These are phyloP conservation scores for Biston betularia DNA, from an alignment of 2,888 invertebrate species.

Conservation along the genomic window DNA sequence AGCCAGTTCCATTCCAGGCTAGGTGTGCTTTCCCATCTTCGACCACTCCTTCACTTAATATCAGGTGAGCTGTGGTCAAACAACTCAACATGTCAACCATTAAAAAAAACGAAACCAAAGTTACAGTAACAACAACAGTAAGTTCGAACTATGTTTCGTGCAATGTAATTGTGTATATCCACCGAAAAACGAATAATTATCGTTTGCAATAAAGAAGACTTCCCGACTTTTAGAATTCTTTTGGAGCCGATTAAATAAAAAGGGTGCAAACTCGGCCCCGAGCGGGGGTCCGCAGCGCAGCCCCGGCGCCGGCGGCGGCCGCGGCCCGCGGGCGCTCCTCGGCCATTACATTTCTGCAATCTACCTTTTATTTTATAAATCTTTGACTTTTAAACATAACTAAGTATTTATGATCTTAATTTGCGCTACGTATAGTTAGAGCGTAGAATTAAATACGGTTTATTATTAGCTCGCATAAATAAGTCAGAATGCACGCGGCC, in stretches of 20 bases:
- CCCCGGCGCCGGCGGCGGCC: background rate
- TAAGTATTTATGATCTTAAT: too few species aligned
- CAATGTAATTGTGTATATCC: background rate
- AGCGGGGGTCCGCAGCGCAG: background rate
- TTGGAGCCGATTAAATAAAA: slow-evolving; percentile 20
- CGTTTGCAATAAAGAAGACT: slow-evolving; percentile 2
- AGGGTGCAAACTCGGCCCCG: slow-evolving; percentile 17
- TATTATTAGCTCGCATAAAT: too few species aligned
- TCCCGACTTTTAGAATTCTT: slow-evolving; percentile 7
- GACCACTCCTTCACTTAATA: too few species aligned
- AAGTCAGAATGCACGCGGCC: too few species aligned
- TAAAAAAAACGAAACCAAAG: too few species aligned
- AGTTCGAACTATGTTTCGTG: background rate
- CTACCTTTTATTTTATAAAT: slow-evolving; percentile 4
- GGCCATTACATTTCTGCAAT: slow-evolving; percentile 8
- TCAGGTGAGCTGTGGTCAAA: too few species aligned
- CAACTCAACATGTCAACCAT: too few species aligned
- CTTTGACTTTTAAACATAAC: background rate
- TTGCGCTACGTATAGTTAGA: too few species aligned
- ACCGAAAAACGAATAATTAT: background rate
- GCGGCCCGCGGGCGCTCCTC: background rate
- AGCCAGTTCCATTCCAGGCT: too few species aligned
- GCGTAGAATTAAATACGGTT: too few species aligned
- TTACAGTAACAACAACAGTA: too few species aligned
- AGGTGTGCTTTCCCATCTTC: too few species aligned